Base-by-base conservation (phyloP, 1,140 invertebrate species). In the Gryon sp. region DNA sequence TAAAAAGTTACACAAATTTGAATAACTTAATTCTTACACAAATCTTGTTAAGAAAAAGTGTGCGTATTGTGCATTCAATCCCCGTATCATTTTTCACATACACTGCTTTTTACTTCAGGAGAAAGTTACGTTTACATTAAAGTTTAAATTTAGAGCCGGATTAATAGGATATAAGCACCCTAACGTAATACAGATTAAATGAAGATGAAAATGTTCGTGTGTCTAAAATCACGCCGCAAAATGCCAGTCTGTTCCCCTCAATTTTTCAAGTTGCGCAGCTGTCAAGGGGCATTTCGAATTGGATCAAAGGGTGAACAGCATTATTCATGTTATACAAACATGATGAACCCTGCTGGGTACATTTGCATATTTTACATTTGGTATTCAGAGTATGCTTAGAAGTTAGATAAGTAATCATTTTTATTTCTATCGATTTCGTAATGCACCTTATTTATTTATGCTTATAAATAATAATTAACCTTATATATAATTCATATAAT, bases 181-280 rank as follows among this genome's bases (percentile, higher is more conserved):
- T 11, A 18, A 14, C 12, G 19, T 15, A 36, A 53, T 59, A 38
- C 28, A 26, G 36, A 52, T 74, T 45, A 46, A 66, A 40, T 14
- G 43, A 38, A 45, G 8, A 60, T 46, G 45, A 59, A 66, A 52
- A 46, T 38, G 16, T 26, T 12, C 32, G 70, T 59, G 70, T 40
- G 46, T 75, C 62, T 60, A 40, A 75, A 75, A 68, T 75, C 72
- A 75, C 60, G 32, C 70, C 60, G 62, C 70, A 74, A 74, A 74
- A 50, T 34, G 36, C 24, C n/a, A n/a, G n/a, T n/a, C n/a, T 30
- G 12, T 16, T 36, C 50, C 70, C 62, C 53, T 66, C 46, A 36
- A 75, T 53, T 74, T 66, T 66, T 66, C 52, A 74, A 74, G 60
- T 46, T 8, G 55, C 55, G 15, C 72, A 75, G 53, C 72, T 75